These are phyloP conservation scores for Calephelis nemesis DNA, from an alignment of 1,140 invertebrate species.

Conservation along the genomic window DNA sequence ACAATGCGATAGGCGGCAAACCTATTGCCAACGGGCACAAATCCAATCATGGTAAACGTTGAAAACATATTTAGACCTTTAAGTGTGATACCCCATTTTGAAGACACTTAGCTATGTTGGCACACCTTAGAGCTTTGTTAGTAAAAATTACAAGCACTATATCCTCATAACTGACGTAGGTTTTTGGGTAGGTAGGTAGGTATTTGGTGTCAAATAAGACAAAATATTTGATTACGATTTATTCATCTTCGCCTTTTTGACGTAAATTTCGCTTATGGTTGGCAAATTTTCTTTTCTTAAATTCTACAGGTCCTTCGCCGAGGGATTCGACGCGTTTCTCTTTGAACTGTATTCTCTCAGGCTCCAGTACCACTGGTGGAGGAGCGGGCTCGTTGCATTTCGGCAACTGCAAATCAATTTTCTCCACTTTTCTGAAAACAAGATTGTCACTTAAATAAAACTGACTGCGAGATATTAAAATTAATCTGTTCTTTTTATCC, in stretches of 20 bases:
- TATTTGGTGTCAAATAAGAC: not conserved
- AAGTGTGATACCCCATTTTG: too few relatives aligned
- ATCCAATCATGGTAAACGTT: too few relatives aligned
- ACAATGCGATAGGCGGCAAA: too few relatives aligned
- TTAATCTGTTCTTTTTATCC: not conserved
- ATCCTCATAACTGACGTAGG: not conserved
- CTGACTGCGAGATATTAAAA: not conserved
- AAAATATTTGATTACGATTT: conserved; percentile 30
- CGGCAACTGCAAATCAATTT: conserved; percentile 60
- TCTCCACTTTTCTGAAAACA: conserved; percentile 39
- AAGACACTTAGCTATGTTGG: too few relatives aligned
- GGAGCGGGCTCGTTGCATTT: conserved; percentile 50
- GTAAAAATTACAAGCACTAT: too few relatives aligned
- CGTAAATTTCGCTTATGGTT: conserved; percentile 79
- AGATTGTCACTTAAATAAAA: conserved; percentile 9
- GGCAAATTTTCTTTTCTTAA: conserved; percentile 84
- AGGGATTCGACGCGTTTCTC: conserved; percentile 62
- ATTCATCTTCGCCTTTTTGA: conserved; percentile 81
- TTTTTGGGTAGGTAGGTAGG: not conserved
- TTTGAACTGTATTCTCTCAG: conserved; percentile 55
- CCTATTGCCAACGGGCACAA: too few relatives aligned
- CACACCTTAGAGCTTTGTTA: too few relatives aligned
- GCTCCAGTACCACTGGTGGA: conserved; percentile 56
- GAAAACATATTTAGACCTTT: too few relatives aligned
- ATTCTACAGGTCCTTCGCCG: conserved; percentile 71